Evolutionary conservation across 2,797 vertebrate species (phyloP), one percentile per base, ranked within the genome.

Genomic region (Urocyon cinereoargenteus): DNA sequence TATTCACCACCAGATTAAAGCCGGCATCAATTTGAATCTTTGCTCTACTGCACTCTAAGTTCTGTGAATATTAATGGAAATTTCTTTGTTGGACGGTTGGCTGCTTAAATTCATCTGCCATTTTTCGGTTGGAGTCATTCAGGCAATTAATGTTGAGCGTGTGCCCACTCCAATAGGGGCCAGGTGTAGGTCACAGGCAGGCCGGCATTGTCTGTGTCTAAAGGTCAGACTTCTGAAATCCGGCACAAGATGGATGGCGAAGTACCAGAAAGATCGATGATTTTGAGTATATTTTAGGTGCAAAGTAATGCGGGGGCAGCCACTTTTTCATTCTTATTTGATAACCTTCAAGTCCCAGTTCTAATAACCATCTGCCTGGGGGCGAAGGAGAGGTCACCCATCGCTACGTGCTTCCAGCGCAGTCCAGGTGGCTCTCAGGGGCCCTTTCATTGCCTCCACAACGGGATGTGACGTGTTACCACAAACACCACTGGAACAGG

Each of bases 1-100:
- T 40, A 77, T 83, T 75, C 36, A 36, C 86, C 77, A 88, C 13
- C 51, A 96, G 70, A 94, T 78, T 49, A 81, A 97, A 87, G 62
- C 82, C 59, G 66, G 95, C 40, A 86, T 90, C 82, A 91, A 34
- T 57, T n/a, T 90, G 59, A 86, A 70, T 91, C 90, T 96, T 78
- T 97, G 96, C 95, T 97, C 93, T 92, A 72, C 18, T 95, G 93
- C 73, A 55, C 96, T 94, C 92, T 72, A 68, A 86, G 79, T 87
- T 91, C 82, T 84, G 91, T 91, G 96, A 97, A 96, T 98, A 97
- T 96, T 96, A 96, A 98, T 98, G 90, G 82, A 94, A 97, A 98
- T 92, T 94, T 97, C 93, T 96, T 93, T 96, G 70, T 97, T 1
- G 9, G 94, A 81, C 96, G 91, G 45, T 49, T 98, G 93, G 19